Base-by-base conservation (phyloP, 1,140 invertebrate genomes). In the Zeugodacus cucurbitae region DNA sequence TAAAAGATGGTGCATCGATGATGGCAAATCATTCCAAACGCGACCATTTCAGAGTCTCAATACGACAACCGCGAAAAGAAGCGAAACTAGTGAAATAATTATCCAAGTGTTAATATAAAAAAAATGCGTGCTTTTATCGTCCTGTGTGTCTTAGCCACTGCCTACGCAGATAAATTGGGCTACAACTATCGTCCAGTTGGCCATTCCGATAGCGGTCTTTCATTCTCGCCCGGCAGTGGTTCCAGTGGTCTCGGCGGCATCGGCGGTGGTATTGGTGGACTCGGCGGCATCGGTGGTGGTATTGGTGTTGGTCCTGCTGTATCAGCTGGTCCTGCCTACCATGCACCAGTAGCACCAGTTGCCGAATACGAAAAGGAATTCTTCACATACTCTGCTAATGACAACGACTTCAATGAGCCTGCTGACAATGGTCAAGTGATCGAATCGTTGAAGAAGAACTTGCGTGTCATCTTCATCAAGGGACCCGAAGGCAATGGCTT, bases 161-260 rank as follows among this genome's bases (percentile, higher is more conserved):
- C 90, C 88, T 91, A 90, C 88, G 92, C 92, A 88, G 91, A 93
- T n/a, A 91, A 92, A 62, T 90, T 91, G 41, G 92, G 92, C 87
- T 93, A 93, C 89, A 93, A 93, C 89, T 93, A 93, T 87, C 91
- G 92, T 87, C 91, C 92, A 14, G 91, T 91, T 14, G 91, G 87
- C 41, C 91, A 91, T 29, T 92, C 91, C 62, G 78, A 87, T 88
- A 89, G 90, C 37, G 92, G 91, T 78, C 82, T 92, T 37, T 92
- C 91, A 0, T 90, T 91, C 1, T 41, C 54, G 74, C 90, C 92
- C 57, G 67, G 67, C 4, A 41, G 37, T 62, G 86, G 44, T 29
- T 29, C 34, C 14, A 8, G 64, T n/a, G 88, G 82, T n/a, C 11
- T 54, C 26, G 59, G 78, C 11, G 64, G n/a, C 20, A n/a, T 74